Percentiles rank a stretch among this genome's conserved stretches.
Evolutionary conservation across 2,888 invertebrate genomes (phyloP).

Genomic region (Agrypnus murinus): DNA sequence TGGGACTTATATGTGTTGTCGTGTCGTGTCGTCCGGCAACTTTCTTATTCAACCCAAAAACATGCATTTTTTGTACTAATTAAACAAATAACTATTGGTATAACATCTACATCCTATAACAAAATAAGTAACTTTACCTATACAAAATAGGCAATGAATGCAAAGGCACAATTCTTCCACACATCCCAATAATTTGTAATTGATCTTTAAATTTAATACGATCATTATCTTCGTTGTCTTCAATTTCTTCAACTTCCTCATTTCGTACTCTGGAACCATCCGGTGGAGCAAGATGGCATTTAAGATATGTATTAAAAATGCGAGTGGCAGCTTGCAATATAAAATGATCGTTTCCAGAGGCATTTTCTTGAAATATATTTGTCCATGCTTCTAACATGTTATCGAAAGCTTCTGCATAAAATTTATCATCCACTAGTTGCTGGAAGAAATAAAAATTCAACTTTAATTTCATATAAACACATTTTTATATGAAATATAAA

Average conservation of each 20-base stretch:
- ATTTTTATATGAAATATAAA: too few species aligned
- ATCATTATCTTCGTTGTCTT: constrained; percentile 80
- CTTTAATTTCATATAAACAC: too few species aligned
- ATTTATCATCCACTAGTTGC: constrained; percentile 71
- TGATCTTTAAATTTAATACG: constrained; percentile 81
- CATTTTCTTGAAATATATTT: constrained; percentile 70
- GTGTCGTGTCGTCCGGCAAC: too few species aligned
- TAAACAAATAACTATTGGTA: too few species aligned
- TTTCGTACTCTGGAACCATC: constrained; percentile 78
- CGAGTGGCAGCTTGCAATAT: constrained; percentile 69
- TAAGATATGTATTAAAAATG: constrained; percentile 87
- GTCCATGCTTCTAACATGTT: constrained; percentile 82
- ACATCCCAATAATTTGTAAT: constrained; percentile 82
- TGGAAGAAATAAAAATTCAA: constrained; percentile 59
- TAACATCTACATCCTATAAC: not conserved
- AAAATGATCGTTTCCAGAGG: constrained; percentile 63
- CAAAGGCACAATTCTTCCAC: constrained; percentile 77
- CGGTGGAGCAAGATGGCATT: constrained; percentile 87
- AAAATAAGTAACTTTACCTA: constrained; percentile 66
- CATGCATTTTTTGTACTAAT: too few species aligned
- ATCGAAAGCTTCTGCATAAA: constrained; percentile 81
- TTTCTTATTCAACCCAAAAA: too few species aligned
- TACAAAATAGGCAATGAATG: constrained; percentile 80
- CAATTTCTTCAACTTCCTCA: constrained; percentile 75
- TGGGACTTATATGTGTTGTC: too few species aligned